These are phyloP conservation scores for Nycticorax nycticorax DNA, from an alignment of 2,113 vertebrate species.

Conservation along the genomic window DNA sequence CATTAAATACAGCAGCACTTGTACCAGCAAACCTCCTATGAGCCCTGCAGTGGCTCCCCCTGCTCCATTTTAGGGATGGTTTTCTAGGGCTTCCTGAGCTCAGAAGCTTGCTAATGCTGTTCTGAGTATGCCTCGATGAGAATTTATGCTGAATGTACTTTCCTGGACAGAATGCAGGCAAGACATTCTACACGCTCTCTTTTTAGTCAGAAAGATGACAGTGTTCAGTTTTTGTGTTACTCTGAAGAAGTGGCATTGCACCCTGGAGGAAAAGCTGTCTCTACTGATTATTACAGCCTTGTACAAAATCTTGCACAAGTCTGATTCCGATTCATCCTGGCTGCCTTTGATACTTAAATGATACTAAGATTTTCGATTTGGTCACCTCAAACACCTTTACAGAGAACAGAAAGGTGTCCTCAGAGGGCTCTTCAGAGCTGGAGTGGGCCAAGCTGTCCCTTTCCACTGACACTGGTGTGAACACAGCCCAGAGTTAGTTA, in stretches of 20 bases:
- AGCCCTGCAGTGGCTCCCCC: neutral
- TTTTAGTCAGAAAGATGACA: neutral
- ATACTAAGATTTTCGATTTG: neutral
- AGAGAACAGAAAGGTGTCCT: neutral
- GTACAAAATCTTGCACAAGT: neutral
- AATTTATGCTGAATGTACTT: neutral
- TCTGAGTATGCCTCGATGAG: neutral
- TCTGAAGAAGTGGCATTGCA: neutral
- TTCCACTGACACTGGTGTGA: neutral
- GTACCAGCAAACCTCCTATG: neutral
- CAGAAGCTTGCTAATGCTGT: neutral
- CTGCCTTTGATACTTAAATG: neutral
- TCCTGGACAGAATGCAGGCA: neutral
- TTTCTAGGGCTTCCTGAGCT: neutral
- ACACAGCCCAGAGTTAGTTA: neutral
- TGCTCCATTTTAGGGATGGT: neutral
- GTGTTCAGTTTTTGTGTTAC: neutral
- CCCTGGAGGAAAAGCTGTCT: neutral
- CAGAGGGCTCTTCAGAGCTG: neutral
- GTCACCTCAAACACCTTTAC: neutral
- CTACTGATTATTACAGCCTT: neutral
- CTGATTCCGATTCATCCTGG: neutral
- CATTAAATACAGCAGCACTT: neutral
- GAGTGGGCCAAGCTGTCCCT: neutral
- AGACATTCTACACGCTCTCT: neutral